phyloP scores from a whole-genome alignment of 2,888 invertebrate genomes.

The Nowickia ferox region DNA sequence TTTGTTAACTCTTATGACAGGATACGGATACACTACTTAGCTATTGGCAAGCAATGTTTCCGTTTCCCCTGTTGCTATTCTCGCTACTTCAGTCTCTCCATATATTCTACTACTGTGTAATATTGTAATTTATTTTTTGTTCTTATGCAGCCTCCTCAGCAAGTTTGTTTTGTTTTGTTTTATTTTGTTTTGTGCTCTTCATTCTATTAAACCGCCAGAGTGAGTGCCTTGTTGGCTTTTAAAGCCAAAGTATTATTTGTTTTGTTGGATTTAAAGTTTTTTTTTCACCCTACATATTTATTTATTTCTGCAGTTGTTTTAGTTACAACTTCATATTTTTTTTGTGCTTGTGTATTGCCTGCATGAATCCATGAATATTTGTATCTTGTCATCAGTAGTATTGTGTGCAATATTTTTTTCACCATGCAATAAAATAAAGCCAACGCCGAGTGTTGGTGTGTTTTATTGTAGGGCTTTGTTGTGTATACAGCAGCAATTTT shows the following conservation, averaged over 20 bases:
- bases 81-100: slow-evolving; percentile 3
- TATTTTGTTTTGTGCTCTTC: slow-evolving; percentile 19
- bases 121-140: slow-evolving; percentile 20
- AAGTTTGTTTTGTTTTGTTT: slow-evolving; percentile 9
- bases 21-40: slow-evolving; percentile 73
- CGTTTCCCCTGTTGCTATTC: slow-evolving; percentile 66
- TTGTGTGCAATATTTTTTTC: slow-evolving; percentile 57
- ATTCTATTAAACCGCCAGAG: slow-evolving; percentile 44
- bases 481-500: not conserved
- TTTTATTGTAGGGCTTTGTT: not conserved
- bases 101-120: not conserved
- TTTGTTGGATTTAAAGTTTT: slow-evolving; percentile 40
- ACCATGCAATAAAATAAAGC: slow-evolving; percentile 53
- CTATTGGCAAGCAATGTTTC: slow-evolving; percentile 72
- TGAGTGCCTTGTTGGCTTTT: slow-evolving; percentile 64
- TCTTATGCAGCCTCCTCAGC: slow-evolving; percentile 42
- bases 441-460: not conserved
- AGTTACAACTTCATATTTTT: slow-evolving; percentile 23
- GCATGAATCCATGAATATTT: slow-evolving; percentile 65
- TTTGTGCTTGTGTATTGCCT: slow-evolving; percentile 5
- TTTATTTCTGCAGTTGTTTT: slow-evolving; percentile 57
- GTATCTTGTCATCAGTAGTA: slow-evolving; percentile 56
- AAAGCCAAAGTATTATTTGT: slow-evolving; percentile 65
- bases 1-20: slow-evolving; percentile 69
- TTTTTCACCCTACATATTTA: slow-evolving; percentile 2